Evolutionary conservation across 2,888 invertebrate species (phyloP).

Genomic region (Mimas tiliae): DNA sequence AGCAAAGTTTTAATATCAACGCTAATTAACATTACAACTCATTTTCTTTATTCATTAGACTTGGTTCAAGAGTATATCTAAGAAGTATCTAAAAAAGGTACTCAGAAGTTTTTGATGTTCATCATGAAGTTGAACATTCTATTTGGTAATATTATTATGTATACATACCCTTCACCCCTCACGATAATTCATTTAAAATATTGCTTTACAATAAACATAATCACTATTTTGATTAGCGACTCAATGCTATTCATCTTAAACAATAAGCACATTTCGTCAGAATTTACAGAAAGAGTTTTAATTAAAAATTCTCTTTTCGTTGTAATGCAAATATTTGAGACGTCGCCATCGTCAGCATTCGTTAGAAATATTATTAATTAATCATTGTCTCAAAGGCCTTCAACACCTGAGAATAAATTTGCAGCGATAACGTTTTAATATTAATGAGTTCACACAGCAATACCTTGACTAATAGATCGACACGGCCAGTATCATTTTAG

Average conservation of each 20-base stretch:
- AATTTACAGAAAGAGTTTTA: constrained; percentile 12
- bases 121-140: no score
- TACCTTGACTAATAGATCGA: background rate
- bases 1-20: constrained; percentile 17
- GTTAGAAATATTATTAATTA: constrained; percentile 6
- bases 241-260: background rate
- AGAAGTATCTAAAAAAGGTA: background rate
- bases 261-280: background rate
- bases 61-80: background rate
- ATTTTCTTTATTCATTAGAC: background rate
- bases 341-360: background rate
- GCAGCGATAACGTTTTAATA: background rate
- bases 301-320: constrained; percentile 12
- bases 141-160: no score
- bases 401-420: background rate
- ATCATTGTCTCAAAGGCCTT: background rate
- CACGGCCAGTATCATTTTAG: no score
- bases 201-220: background rate
- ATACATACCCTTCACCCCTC: background rate
- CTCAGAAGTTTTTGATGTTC: background rate
- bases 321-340: constrained; percentile 9
- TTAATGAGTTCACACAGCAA: background rate
- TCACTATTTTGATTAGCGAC: background rate
- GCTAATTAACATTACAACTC: constrained; percentile 18
- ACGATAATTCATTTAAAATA: background rate